A percentile compares a stretch with the other conserved stretches of the same genome.
These are phyloP conservation scores for Microvelia longipes DNA, from an alignment of 1,140 invertebrate genomes.

Conservation along the genomic window DNA sequence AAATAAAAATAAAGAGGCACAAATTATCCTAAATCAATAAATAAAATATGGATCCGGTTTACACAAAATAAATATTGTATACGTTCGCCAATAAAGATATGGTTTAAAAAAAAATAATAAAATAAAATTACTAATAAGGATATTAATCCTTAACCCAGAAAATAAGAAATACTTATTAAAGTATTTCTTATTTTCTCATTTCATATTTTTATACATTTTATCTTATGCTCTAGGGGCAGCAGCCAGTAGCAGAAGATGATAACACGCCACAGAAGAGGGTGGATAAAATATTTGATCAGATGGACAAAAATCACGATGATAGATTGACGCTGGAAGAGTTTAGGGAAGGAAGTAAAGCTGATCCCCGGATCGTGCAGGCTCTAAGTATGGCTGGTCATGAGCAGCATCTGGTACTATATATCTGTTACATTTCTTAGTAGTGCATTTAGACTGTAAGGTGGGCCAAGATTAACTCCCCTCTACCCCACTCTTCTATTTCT, in stretches of 20 bases:
- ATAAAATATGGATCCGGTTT: too few relatives aligned
- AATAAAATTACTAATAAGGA: slow-evolving; percentile 6
- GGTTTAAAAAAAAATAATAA: slow-evolving; percentile 4
- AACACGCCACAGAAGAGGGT: slow-evolving; percentile 91
- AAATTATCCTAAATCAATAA: too few relatives aligned
- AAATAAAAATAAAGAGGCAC: not conserved
- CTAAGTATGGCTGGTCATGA: slow-evolving; percentile 48
- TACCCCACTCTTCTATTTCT: too few relatives aligned
- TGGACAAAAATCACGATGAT: slow-evolving; percentile 98
- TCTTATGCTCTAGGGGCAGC: slow-evolving; percentile 75
- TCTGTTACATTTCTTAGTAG: not conserved
- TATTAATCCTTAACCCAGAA: not conserved
- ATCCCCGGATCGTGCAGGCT: slow-evolving; percentile 96
- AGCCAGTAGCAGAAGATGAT: slow-evolving; percentile 77
- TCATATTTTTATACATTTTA: too few relatives aligned
- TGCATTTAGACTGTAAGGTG: not conserved
- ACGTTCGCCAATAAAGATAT: not conserved
- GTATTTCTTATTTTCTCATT: too few relatives aligned
- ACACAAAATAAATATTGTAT: too few relatives aligned
- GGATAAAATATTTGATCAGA: slow-evolving; percentile 93
- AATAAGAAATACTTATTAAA: too few relatives aligned
- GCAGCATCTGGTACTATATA: not conserved
- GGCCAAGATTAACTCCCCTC: too few relatives aligned
- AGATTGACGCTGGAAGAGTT: slow-evolving; percentile 94
- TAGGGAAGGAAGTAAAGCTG: slow-evolving; percentile 93